Evolutionary conservation across 2,888 invertebrate species (phyloP).

Genomic region (Agrochola lychnidis): DNA sequence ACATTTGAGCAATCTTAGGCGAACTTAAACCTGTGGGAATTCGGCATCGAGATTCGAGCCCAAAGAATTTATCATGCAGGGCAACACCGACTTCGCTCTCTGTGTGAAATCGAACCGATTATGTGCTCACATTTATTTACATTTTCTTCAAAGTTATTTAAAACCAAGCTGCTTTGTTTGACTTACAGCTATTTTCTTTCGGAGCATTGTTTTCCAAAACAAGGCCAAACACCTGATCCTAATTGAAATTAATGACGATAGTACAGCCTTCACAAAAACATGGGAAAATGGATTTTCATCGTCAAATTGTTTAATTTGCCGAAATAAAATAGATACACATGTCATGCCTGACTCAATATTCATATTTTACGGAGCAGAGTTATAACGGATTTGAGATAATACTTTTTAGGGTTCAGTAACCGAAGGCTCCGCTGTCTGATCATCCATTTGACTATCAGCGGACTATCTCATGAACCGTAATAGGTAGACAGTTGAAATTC

Average conservation of each 20-base stretch:
- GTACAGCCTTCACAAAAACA: constrained; percentile 27
- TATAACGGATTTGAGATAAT: too few relatives aligned
- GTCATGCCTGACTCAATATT: neutral
- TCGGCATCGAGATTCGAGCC: constrained; percentile 25
- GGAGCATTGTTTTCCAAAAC: constrained; percentile 43
- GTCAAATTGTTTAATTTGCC: constrained; percentile 16
- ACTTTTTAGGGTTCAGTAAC: too few relatives aligned
- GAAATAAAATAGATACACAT: neutral
- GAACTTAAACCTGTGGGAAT: constrained; percentile 63
- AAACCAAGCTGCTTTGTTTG: constrained; percentile 15
- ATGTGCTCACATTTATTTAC: constrained; percentile 22
- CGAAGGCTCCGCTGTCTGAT: too few relatives aligned
- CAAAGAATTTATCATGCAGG: constrained; percentile 50
- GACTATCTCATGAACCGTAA: too few relatives aligned
- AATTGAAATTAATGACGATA: constrained; percentile 55
- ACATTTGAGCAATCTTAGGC: constrained; percentile 57
- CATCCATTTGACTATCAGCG: too few relatives aligned
- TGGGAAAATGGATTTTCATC: constrained; percentile 30
- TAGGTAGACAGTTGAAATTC: too few relatives aligned
- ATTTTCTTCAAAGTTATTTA: constrained; percentile 45
- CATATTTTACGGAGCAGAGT: neutral
- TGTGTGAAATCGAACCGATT: constrained; percentile 35
- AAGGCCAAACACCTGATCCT: constrained; percentile 32
- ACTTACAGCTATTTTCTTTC: constrained; percentile 12
- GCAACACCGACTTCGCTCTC: constrained; percentile 26